Base-by-base conservation (phyloP, 2,113 vertebrate genomes). In the Neogobius melanostomus region DNA sequence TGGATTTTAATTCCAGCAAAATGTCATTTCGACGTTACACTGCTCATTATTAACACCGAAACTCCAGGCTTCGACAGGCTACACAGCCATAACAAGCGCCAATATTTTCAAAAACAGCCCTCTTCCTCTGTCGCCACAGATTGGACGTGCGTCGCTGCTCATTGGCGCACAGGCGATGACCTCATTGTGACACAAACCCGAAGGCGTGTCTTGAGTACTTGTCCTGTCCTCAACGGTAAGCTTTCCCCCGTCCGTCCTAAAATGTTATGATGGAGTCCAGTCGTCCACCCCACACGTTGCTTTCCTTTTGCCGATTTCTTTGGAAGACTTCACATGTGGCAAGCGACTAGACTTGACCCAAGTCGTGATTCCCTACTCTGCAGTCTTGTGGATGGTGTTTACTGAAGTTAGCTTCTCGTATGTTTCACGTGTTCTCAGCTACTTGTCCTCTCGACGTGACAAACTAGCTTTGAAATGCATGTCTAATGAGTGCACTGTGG, bases 81-180 rank as follows among this genome's bases (percentile, higher is more conserved):
- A 8, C 17, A 54, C 42, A 54, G 74, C 12, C 66, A 66, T 42
- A 6, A 46, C 72, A 66, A 82, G 83, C 89, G 89, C 89, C 86
- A 91, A 89, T 79, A 91, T 87, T 91, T 93, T 93, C 75, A 93
- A 94, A 93, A 81, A 82, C 76, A 72, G 86, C 76, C 48, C 28
- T 68, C 71, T 83, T 80, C 83, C 71, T 77, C 67, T 46, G 8
- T 80, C 56, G 65, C 64, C 43, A 64, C 72, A 12, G 84, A 92
- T 91, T 91, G 91, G 89, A 64, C 6, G 79, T 4, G 36, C 59
- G 68, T 11, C 48, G 53, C 48, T 0, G 12, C 42, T 71, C 53
- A 73, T 9, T 64, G 77, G 77, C 67, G 75, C 15, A 45, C 8
- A 6, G 6, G 5, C 11, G 1, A 6, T 61, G 42, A 61, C 59